Evolutionary conservation across 2,113 vertebrate species (phyloP), one percentile per base, ranked within the genome.

Genomic region (Notarius quadriscutis): DNA sequence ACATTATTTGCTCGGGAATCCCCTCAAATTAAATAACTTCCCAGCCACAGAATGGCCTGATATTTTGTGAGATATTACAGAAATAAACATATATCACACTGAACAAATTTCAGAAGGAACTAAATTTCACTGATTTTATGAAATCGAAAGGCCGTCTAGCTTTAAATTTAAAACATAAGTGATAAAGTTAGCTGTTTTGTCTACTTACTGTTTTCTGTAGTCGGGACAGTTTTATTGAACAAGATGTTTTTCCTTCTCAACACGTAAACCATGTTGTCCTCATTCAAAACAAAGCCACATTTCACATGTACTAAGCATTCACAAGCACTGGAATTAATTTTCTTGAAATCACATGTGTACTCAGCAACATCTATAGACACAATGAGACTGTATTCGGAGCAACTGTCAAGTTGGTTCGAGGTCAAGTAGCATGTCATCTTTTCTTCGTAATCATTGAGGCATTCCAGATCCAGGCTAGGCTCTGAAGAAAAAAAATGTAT

Each of bases 301-400:
- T 0, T 0, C 25, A 91, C 63, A 0, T 81, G 0, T 0, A 86
- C 0, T 14, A 79, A 88, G 74, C 93, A 94, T 41, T 90, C 87
- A 81, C 94, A 95, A 8, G 58, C 72, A 0, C 0, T 50, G 22
- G 0, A 0, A 57, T 41, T 20, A 11, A 27, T 83, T 58, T 60
- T 60, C 0, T 34, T 30, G 9, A 93, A 86, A 67, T 0, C 0
- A 48, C 93, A 93, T 0, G 0, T 0, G 53, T 53, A 53, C 53
- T 10, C 1, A 53, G 9, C 8, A 10, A 0, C 41, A 10, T 0
- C 0, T 0, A 0, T 0, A 7, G 22, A 0, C 2, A 92, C 2
- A n/a, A 74, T 89, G 78, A 95, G 1, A 0, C 0, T 91, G 80
- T 93, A 92, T 58, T 81, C 86, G 3, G 83, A 4, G 88, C 94